These are phyloP conservation scores for Brachionus rotundiformis DNA, from an alignment of 1,140 invertebrate genomes.

Conservation along the genomic window DNA sequence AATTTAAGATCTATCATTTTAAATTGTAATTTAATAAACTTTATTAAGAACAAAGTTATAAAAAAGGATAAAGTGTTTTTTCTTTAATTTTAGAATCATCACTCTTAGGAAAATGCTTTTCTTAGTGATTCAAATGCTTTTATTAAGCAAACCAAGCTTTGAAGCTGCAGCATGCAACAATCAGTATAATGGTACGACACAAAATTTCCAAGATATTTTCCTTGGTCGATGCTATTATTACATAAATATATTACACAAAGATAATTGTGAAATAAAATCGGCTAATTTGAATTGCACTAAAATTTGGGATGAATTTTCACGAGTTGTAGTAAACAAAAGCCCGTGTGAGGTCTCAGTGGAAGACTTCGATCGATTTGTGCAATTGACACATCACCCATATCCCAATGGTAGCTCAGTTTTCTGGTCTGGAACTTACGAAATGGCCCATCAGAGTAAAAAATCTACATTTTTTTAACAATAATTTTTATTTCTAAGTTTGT, in stretches of 20 bases:
- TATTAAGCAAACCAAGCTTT: neutral
- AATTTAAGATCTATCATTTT: neutral
- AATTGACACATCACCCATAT: neutral
- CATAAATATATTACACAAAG: neutral
- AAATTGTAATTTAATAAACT: neutral
- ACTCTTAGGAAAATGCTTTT: neutral
- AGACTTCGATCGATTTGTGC: constrained; percentile 25
- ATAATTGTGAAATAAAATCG: constrained; percentile 17
- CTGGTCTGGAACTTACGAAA: constrained; percentile 21
- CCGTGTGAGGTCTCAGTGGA: neutral
- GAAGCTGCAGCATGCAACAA: neutral
- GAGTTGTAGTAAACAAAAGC: neutral
- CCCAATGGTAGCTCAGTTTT: neutral
- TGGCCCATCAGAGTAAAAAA: constrained; percentile 21
- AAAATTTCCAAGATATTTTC: constrained; percentile 38
- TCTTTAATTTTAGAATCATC: neutral
- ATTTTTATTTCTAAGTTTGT: neutral
- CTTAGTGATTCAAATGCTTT: neutral
- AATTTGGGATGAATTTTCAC: constrained; percentile 25
- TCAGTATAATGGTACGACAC: constrained; percentile 1
- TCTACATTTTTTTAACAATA: neutral
- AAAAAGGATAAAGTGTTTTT: neutral
- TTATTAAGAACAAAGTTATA: neutral
- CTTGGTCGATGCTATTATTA: constrained; percentile 37
- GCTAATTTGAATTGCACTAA: constrained; percentile 16